Conservation (phyloP, 2,888 invertebrate species). For the Rhagium mordax region DNA sequence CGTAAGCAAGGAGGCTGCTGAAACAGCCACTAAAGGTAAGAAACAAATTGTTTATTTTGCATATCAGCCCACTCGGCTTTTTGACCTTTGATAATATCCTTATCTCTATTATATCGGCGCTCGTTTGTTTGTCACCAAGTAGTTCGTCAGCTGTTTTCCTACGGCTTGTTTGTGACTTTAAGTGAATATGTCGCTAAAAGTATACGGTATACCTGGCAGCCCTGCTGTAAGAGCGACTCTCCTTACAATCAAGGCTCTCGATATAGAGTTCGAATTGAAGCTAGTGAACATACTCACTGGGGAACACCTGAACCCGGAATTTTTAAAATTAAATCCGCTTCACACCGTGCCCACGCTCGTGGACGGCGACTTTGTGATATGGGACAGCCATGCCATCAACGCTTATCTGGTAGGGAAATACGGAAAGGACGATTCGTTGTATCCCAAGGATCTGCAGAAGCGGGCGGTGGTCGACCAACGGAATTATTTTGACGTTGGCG, state of each 20-base stretch:
- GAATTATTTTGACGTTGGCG: constrained; percentile 72
- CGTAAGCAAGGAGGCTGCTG: constrained; percentile 37
- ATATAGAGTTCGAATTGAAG: constrained; percentile 68
- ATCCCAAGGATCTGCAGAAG: constrained; percentile 72
- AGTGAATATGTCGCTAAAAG: constrained; percentile 46
- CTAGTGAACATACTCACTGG: constrained; percentile 68
- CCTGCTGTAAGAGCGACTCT: constrained; percentile 70
- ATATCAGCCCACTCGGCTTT: no score
- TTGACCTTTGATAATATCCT: no score
- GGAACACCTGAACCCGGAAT: constrained; percentile 67
- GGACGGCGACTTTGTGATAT: constrained; percentile 73
- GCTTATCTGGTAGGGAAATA: constrained; percentile 57
- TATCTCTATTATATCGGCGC: no score
- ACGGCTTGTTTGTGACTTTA: no score
- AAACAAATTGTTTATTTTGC: no score
- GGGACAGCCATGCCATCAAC: constrained; percentile 71
- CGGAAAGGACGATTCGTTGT: constrained; percentile 68
- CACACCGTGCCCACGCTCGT: constrained; percentile 73
- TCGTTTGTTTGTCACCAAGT: no score
- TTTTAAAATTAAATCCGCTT: constrained; percentile 71
- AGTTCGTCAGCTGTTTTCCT: no score
- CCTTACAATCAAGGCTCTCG: constrained; percentile 67
- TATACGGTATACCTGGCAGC: constrained; percentile 58
- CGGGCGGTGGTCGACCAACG: constrained; percentile 74
- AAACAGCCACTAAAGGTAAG: no score